A percentile compares a stretch with the other conserved stretches of the same genome.
These are phyloP conservation scores for Sialia sialis DNA, from an alignment of 2,113 vertebrate genomes.

Conservation along the genomic window DNA sequence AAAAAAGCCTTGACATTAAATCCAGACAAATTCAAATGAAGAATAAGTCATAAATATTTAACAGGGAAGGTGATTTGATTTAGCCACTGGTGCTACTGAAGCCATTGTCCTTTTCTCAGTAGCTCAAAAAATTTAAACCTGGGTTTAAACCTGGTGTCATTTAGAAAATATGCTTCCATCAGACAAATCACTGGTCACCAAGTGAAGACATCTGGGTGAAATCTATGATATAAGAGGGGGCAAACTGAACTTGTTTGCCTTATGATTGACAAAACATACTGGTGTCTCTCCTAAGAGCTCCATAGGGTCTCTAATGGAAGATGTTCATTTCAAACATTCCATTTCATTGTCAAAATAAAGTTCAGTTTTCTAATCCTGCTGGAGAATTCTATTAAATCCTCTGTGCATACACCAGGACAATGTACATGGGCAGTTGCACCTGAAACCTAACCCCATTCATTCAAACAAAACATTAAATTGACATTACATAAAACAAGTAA, in stretches of 20 bases:
- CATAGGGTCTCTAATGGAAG: neutral
- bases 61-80: neutral
- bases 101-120: neutral
- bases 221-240: neutral
- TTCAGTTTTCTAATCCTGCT: neutral
- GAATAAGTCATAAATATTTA: neutral
- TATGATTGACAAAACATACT: neutral
- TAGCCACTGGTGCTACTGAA: neutral
- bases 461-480: neutral
- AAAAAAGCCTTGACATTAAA: neutral
- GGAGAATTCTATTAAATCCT: neutral
- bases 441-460: fast-evolving
- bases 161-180: neutral
- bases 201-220: neutral
- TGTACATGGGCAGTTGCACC: neutral
- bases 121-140: neutral
- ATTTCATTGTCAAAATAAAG: neutral
- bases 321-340: neutral
- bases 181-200: neutral
- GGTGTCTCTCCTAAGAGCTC: neutral
- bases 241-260: neutral
- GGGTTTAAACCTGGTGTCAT: neutral
- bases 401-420: fast-evolving
- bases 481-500: neutral
- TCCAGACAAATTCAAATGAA: neutral